Percentiles rank a stretch among this genome's conserved stretches.
Evolutionary conservation across 2,797 vertebrate genomes (phyloP).

Genomic region (Poeciliopsis presidionis): DNA sequence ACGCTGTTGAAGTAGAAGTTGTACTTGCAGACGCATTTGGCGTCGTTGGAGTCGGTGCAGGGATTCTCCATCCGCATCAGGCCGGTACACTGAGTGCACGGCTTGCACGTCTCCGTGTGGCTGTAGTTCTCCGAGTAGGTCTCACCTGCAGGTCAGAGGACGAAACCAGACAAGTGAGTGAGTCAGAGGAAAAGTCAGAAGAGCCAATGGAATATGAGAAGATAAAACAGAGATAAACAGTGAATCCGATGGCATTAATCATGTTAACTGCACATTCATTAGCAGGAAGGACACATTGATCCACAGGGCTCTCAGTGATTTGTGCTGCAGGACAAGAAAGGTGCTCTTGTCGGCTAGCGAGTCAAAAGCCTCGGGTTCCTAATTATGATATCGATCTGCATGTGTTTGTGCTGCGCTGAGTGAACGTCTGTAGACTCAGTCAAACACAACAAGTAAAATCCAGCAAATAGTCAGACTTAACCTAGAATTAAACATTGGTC

Average conservation of each 20-base stretch:
- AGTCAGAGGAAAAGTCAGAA: slow-evolving; percentile 21
- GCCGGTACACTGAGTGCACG: slow-evolving; percentile 88
- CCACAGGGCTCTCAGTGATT: slow-evolving; percentile 65
- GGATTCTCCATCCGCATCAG: slow-evolving; percentile 91
- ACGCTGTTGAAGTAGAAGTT: slow-evolving; percentile 80
- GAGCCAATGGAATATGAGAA: slow-evolving; percentile 37
- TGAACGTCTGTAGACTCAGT: slow-evolving; percentile 57
- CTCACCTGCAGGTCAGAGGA: slow-evolving; percentile 82
- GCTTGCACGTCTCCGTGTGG: slow-evolving; percentile 85
- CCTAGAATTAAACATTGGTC: neutral
- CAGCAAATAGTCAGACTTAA: neutral
- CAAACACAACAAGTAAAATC: slow-evolving; percentile 16
- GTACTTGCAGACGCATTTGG: slow-evolving; percentile 89
- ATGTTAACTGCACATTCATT: slow-evolving; percentile 73
- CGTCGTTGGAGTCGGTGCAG: slow-evolving; percentile 94
- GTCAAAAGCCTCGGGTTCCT: slow-evolving; percentile 60
- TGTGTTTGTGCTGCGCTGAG: slow-evolving; percentile 56
- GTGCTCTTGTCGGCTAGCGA: slow-evolving; percentile 58
- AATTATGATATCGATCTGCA: slow-evolving; percentile 64
- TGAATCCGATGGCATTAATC: slow-evolving; percentile 67
- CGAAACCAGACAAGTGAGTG: neutral
- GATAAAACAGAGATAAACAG: slow-evolving; percentile 52
- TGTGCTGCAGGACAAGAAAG: slow-evolving; percentile 65
- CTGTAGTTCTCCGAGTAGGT: slow-evolving; percentile 92
- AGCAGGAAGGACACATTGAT: slow-evolving; percentile 74